Base-by-base conservation (phyloP, 2,797 vertebrate species). In the Sebastes cheni region DNA sequence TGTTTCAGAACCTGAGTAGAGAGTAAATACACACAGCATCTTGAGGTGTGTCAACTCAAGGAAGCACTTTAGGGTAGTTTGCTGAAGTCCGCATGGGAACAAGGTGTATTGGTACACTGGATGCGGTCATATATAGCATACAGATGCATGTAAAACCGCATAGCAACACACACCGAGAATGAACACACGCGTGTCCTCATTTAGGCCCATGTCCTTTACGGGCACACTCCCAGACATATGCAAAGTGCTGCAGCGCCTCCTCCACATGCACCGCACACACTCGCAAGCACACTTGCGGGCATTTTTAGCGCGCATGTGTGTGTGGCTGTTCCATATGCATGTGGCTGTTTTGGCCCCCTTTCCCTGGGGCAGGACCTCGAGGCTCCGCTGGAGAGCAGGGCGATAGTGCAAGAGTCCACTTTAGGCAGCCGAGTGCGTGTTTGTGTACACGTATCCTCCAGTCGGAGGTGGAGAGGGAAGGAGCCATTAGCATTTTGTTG, bases 301-400 rank as follows among this genome's bases (percentile, higher is more conserved):
- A 64, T 82, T 56, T 79, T 77, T 54, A 68, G 74, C 64, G 75
- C 86, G 80, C 71, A 74, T 36, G 36, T 75, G 36, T 75, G 79
- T 86, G 85, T 73, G 81, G 61, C 89, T 92, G 74, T 91, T 94
- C 85, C 92, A 93, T 96, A 95, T 95, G 92, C 90, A 93, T 93
- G 84, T 65, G 84, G 58, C 81, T 83, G 80, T 84, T 90, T 72
- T 67, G 81, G 83, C 86, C 86, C 77, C 36, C 62, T 39, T 64
- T 81, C 86, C 92, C 90, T 54, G 60, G 73, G 92, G 90, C 88
- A 14, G 83, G 82, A 91, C 91, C 89, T 72, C 70, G 4, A 74
- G 90, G 91, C 86, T 81, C 71, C 52, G 69, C 86, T 75, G 83
- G 79, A 88, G 86, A 86, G 80, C 87, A 72, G 75, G 77, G 84